Evolutionary conservation across 2,888 invertebrate species (phyloP).

Genomic region (Torymus auratus): DNA sequence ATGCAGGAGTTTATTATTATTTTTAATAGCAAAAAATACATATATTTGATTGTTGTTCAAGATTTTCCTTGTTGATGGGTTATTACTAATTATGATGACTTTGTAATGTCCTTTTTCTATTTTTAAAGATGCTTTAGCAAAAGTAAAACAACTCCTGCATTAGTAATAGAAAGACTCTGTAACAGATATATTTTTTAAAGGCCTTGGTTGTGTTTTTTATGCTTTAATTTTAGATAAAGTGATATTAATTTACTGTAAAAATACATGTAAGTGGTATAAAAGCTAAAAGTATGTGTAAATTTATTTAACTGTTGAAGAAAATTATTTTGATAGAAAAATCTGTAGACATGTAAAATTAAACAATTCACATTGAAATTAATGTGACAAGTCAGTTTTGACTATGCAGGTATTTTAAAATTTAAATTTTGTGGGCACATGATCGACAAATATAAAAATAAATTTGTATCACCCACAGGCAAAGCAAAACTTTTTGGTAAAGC

Average conservation of each 20-base stretch:
- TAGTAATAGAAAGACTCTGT: constrained; percentile 16
- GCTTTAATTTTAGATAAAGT: not conserved
- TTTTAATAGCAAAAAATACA: too few relatives aligned
- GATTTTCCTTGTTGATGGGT: constrained; percentile 11
- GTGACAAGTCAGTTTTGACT: too few relatives aligned
- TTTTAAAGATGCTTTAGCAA: constrained; percentile 47
- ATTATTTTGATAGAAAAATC: not conserved
- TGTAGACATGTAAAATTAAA: too few relatives aligned
- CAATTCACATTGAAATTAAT: too few relatives aligned
- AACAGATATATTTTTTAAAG: constrained; percentile 12
- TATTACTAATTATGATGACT: constrained; percentile 24
- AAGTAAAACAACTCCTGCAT: constrained; percentile 28
- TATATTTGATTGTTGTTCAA: too few relatives aligned
- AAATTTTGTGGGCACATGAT: not conserved
- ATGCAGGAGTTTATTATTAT: too few relatives aligned
- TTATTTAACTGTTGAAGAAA: not conserved
- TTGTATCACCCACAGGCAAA: not conserved
- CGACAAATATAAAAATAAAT: not conserved
- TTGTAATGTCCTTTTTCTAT: constrained; percentile 43
- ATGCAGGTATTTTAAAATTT: not conserved
- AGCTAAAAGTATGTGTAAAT: too few relatives aligned
- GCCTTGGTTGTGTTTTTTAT: constrained; percentile 13
- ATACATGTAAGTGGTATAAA: constrained; percentile 1
- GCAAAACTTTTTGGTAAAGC: not conserved
- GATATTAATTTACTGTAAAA: constrained; percentile 27